Conservation (phyloP, 2,113 vertebrate species). For the Tragelaphus scriptus region DNA sequence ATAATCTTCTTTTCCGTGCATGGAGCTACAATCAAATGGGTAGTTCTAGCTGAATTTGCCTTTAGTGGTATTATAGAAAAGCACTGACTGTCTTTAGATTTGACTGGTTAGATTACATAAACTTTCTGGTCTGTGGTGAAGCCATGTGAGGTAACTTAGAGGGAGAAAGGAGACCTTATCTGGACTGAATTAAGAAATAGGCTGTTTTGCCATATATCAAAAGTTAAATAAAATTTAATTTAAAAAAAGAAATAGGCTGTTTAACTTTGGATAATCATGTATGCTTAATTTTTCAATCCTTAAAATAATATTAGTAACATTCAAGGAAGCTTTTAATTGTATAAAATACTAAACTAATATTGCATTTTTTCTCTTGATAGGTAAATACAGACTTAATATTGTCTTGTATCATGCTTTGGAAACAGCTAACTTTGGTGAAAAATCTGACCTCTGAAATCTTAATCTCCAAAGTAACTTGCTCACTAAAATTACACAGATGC, state of each 20-base stretch:
- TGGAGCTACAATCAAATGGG: neutral
- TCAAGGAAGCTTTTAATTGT: neutral
- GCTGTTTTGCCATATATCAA: neutral
- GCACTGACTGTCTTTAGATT: neutral
- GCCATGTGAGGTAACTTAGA: accelerated
- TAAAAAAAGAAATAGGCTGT: neutral
- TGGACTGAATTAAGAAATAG: neutral
- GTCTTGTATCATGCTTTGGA: neutral
- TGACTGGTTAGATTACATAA: neutral
- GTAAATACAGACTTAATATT: neutral
- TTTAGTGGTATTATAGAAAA: neutral
- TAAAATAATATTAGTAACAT: neutral
- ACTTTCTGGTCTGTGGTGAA: neutral
- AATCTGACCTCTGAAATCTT: neutral
- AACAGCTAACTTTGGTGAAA: neutral
- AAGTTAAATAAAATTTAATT: too few relatives aligned
- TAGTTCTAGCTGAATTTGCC: neutral
- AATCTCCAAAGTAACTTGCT: neutral
- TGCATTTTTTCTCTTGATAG: neutral
- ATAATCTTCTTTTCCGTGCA: neutral
- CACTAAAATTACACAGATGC: neutral
- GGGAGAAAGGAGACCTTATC: neutral
- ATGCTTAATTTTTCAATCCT: neutral
- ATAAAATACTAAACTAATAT: neutral
- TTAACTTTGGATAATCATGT: neutral